Evolutionary conservation across 1,140 invertebrate genomes (phyloP).

Genomic region (Gryllus bimaculatus): DNA sequence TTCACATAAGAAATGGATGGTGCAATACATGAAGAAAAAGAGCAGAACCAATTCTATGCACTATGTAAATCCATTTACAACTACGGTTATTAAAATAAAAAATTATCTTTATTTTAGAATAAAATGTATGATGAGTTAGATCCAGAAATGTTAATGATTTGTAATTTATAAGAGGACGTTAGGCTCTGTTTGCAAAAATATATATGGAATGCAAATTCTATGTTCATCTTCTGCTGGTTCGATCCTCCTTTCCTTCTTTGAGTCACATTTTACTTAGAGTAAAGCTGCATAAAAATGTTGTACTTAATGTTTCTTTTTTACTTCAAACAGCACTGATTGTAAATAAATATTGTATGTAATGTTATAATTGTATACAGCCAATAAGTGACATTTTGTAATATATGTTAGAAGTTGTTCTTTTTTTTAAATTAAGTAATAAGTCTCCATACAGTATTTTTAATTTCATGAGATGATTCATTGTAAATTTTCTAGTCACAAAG

Average conservation of each 20-base stretch:
- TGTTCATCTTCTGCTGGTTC: neutral
- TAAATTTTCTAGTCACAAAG: conserved; percentile 6
- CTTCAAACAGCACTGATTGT: conserved; percentile 19
- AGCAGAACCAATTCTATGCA: neutral
- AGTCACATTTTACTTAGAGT: neutral
- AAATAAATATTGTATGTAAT: conserved; percentile 17
- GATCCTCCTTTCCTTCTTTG: conserved; percentile 1
- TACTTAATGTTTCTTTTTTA: conserved; percentile 13
- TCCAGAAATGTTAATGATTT: neutral
- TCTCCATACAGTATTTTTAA: conserved; percentile 18
- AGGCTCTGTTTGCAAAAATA: neutral
- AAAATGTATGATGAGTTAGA: conserved; percentile 10
- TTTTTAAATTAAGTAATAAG: conserved; percentile 7
- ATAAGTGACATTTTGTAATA: conserved; percentile 12
- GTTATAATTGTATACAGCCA: conserved; percentile 12
- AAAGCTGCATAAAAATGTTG: neutral
- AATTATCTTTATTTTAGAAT: neutral
- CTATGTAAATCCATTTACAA: neutral
- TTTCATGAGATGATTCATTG: conserved; percentile 15
- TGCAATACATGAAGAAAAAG: conserved; percentile 10
- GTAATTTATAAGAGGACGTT: neutral
- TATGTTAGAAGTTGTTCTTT: conserved; percentile 16
- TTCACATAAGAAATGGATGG: neutral
- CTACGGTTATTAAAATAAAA: neutral
- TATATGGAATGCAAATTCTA: neutral